Percentiles rank a stretch among this genome's conserved stretches.
Conservation (phyloP, 2,113 vertebrate species). For the Nibea albiflora region DNA sequence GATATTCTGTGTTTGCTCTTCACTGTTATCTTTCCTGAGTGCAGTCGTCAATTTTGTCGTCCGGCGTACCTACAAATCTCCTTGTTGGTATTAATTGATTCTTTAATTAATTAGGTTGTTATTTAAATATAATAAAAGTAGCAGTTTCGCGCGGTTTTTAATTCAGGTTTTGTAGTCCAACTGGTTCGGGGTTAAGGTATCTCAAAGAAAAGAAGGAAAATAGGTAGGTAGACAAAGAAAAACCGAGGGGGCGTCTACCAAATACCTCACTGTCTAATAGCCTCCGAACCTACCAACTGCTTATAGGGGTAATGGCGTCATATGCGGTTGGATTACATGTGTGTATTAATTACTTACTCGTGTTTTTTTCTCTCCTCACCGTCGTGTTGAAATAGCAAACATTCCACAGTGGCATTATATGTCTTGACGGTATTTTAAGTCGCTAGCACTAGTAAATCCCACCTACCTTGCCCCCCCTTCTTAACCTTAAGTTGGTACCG, state of each 20-base stretch:
- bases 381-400: accelerated
- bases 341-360: background rate
- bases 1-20: background rate
- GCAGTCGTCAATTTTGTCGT: background rate
- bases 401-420: accelerated
- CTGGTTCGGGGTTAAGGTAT: constrained; percentile 5
- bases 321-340: accelerated
- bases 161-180: background rate
- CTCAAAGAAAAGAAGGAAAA: constrained; percentile 39
- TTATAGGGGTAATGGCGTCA: background rate
- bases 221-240: constrained; percentile 75
- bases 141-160: background rate
- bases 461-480: background rate
- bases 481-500: constrained; percentile 60
- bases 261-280: constrained; percentile 61
- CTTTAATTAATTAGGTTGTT: background rate
- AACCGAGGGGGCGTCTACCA: constrained; percentile 60
- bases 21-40: background rate
- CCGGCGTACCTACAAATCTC: background rate
- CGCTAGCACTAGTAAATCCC: background rate
- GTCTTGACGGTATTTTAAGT: background rate
- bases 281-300: constrained; percentile 55
- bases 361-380: background rate
- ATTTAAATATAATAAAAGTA: background rate
- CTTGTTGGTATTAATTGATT: background rate